Percentiles rank a stretch among this genome's conserved stretches.
phyloP scores from a whole-genome alignment of 2,113 vertebrate genomes.

The Cyprinodon variegatus region DNA sequence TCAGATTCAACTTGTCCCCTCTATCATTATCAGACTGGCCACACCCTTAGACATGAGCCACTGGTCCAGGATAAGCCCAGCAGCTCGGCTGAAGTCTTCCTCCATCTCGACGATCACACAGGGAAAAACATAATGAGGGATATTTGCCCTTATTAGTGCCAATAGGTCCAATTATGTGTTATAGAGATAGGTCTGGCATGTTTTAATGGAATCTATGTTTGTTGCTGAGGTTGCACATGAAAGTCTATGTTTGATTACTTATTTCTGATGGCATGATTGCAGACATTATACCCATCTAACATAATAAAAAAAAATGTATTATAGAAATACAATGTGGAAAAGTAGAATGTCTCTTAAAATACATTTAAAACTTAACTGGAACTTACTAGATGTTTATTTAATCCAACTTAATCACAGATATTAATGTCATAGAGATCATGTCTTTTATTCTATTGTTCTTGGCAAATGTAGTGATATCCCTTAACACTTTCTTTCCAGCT shows the following conservation, averaged over 20 bases:
- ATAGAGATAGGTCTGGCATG: slow-evolving; percentile 61
- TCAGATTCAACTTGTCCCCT: not conserved
- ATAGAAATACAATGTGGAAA: too few species aligned
- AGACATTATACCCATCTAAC: too few species aligned
- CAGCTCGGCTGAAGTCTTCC: slow-evolving; percentile 13
- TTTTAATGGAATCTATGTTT: slow-evolving; percentile 52
- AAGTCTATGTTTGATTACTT: slow-evolving; percentile 2
- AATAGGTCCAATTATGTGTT: slow-evolving; percentile 72
- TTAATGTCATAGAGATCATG: too few species aligned
- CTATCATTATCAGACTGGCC: slow-evolving; percentile 28
- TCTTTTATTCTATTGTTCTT: too few species aligned
- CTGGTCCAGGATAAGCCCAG: slow-evolving; percentile 7
- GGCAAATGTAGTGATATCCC: too few species aligned
- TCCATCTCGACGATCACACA: slow-evolving; percentile 59
- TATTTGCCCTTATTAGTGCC: slow-evolving; percentile 78
- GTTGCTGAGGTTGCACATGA: slow-evolving; percentile 37
- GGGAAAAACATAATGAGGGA: slow-evolving; percentile 74
- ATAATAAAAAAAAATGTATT: too few species aligned
- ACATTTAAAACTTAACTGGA: too few species aligned
- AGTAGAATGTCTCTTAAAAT: too few species aligned
- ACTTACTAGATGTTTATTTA: too few species aligned
- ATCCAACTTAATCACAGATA: too few species aligned
- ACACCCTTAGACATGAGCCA: slow-evolving; percentile 22
- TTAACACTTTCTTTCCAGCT: too few species aligned
- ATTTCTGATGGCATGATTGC: not conserved